Base-by-base conservation (phyloP, 2,797 vertebrate species). In the Eurystomus glaucurus region DNA sequence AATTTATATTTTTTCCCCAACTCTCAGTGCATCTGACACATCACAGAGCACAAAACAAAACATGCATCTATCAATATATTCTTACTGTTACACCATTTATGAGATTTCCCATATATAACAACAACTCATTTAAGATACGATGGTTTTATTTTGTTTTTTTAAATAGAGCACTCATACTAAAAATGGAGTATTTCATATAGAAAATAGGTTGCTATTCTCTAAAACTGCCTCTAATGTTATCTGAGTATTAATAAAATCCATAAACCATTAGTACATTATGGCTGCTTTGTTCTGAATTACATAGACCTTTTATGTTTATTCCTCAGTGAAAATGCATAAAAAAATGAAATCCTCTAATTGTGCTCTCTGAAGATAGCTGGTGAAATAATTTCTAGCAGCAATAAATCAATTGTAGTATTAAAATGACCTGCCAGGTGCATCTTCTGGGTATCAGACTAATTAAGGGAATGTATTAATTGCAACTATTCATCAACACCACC, bases 341-440 rank as follows among this genome's bases (percentile, higher is more conserved):
- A 98, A 98, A 98, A 97, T 93, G 92, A 98, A 98, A 98, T 98
- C 96, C 94, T 92, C 98, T 98, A 98, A 98, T 98, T 98, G 98
- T 98, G 97, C 96, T 97, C 98, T 98, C 97, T 98, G 98, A 98
- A 98, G 98, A 98, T 98, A 98, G 97, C 98, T 96, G 82, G 98
- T 98, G 98, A 98, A 98, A 98, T 98, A 70, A 98, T 98, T 98
- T 98, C 98, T 97, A 98, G 97, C 97, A 98, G 98, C 97, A 98
- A 98, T 98, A 98, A 98, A 98, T 98, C 98, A 98, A 98, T 98
- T 98, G 98, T 96, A 98, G 97, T 98, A 98, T 98, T 98, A 98
- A 98, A 98, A 98, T 98, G 98, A 98, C 98, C 98, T 98, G 98
- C 98, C 98, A 98, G 98, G 98, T 98, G 98, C 98, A 98, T 98